Base-by-base conservation (phyloP, 2,888 invertebrate genomes). In the Drosophila peninsularis region DNA sequence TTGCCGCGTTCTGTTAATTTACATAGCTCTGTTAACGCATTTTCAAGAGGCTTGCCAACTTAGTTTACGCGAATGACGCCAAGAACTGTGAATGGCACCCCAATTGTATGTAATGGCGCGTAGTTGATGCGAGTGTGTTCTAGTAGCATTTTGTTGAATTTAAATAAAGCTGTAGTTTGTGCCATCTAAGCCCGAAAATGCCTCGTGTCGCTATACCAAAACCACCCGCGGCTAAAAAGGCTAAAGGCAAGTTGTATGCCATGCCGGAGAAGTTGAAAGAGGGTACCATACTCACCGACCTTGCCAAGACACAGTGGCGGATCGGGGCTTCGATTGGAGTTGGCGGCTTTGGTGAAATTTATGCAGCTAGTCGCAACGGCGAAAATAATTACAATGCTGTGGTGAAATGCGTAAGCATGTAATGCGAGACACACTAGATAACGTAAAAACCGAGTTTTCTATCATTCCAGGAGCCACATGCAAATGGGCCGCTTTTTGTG, bases 331-430 rank as follows among this genome's bases (percentile, higher is more conserved):
- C 98, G 0, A 97, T 98, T 68, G 98, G 98, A 0, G 94, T 95
- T 62, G 98, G 98, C 0, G 98, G 98, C 13, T 98, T 98, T 91
- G 98, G 98, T 1, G 97, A 97, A 91, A 98, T 98, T 83, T 98
- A 98, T 92, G 94, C 96, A 0, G 97, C 97, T 44, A 95, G 95
- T 92, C 94, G 94, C 61, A 92, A 93, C 24, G 94, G 94, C 10
- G 93, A 93, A 36, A 93, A 94, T 0, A 92, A 92, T 62, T 96
- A 94, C 91, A 94, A 95, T 6, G 95, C 94, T 89, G 96, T 96
- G 17, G 93, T 97, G 2, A 97, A 97, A 94, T 96, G 97, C 89
- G 96, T 96, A 93, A 94, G 95, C 94, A 74, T 13, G 10, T 24
- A 30, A 21, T 37, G 7, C 1, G 36, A 13, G 2, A 13, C 0